Evolutionary conservation across 2,888 invertebrate genomes (phyloP).

Genomic region (Caenorhabditis wallacei): DNA sequence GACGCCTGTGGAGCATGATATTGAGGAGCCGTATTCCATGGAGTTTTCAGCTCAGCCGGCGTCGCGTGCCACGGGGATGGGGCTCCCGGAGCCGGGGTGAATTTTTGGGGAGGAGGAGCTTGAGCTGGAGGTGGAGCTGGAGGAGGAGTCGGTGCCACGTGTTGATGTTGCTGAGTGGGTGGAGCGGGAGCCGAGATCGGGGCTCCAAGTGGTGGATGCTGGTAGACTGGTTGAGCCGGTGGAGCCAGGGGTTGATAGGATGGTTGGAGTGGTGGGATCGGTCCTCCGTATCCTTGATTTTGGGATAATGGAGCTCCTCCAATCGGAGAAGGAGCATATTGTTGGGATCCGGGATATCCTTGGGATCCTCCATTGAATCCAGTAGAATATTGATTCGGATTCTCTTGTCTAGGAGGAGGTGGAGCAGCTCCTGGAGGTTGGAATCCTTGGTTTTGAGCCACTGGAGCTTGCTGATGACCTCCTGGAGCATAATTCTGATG

Average conservation of each 20-base stretch:
- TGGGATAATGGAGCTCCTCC: background rate
- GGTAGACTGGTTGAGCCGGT: constrained; percentile 17
- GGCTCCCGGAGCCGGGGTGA: constrained; percentile 35
- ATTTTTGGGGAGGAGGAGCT: background rate
- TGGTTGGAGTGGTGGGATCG: constrained; percentile 14
- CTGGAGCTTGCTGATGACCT: constrained; percentile 17
- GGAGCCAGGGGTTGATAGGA: constrained; percentile 24
- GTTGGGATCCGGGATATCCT: too few species aligned
- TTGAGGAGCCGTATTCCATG: constrained; percentile 29
- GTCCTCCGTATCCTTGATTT: background rate
- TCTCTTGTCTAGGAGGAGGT: background rate
- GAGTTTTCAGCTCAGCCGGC: constrained; percentile 36
- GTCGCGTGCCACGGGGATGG: constrained; percentile 60
- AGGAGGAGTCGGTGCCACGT: background rate
- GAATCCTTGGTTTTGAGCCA: background rate
- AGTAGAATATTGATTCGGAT: background rate
- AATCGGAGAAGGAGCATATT: background rate
- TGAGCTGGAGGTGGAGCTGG: constrained; percentile 17
- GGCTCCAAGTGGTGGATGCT: constrained; percentile 38
- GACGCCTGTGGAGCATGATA: constrained; percentile 40
- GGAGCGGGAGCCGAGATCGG: constrained; percentile 48
- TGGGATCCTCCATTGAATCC: too few species aligned
- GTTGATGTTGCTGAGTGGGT: constrained; percentile 13
- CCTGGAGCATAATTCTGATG: background rate
- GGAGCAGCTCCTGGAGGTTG: background rate